Percentiles rank a stretch among this genome's conserved stretches.
Conservation (phyloP, 2,113 vertebrate genomes). For the Cyprinus carpio region DNA sequence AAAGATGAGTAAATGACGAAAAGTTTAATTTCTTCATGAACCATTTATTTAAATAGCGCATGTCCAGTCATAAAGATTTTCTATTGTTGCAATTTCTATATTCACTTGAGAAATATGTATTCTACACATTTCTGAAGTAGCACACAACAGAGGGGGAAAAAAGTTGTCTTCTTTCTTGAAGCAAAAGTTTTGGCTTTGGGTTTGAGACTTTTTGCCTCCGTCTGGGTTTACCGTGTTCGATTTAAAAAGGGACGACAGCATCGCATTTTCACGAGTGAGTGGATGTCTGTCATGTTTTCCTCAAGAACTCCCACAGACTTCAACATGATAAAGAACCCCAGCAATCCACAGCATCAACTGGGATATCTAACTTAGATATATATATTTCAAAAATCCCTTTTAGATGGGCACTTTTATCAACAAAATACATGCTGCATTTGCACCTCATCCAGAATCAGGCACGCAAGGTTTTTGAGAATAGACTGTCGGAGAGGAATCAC, state of each 20-base stretch:
- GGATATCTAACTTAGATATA: not conserved
- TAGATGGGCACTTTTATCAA: constrained; percentile 17
- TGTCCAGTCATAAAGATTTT: constrained; percentile 44
- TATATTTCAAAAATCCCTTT: not conserved
- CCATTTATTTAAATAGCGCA: constrained; percentile 56
- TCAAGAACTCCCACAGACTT: constrained; percentile 31
- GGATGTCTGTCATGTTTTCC: constrained; percentile 48
- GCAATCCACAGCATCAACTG: not conserved
- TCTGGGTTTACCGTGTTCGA: constrained; percentile 49
- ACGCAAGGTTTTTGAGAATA: not conserved
- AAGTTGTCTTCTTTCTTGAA: constrained; percentile 52
- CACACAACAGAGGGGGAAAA: constrained; percentile 42
- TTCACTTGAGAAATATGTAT: constrained; percentile 56
- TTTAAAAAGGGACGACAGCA: constrained; percentile 45
- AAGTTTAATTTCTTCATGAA: not conserved
- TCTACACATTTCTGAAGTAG: constrained; percentile 52
- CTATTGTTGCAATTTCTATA: constrained; percentile 21
- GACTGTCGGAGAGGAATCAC: not conserved
- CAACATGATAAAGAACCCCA: constrained; percentile 19
- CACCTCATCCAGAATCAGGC: not conserved
- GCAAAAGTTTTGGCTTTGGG: constrained; percentile 47
- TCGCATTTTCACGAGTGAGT: constrained; percentile 53
- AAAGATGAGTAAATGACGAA: not conserved
- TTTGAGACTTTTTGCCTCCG: constrained; percentile 36
- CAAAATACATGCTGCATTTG: not conserved